Percentiles rank a stretch among this genome's conserved stretches.
phyloP scores from a whole-genome alignment of 2,888 invertebrate genomes.

The Scelioninae gen. 1 region DNA sequence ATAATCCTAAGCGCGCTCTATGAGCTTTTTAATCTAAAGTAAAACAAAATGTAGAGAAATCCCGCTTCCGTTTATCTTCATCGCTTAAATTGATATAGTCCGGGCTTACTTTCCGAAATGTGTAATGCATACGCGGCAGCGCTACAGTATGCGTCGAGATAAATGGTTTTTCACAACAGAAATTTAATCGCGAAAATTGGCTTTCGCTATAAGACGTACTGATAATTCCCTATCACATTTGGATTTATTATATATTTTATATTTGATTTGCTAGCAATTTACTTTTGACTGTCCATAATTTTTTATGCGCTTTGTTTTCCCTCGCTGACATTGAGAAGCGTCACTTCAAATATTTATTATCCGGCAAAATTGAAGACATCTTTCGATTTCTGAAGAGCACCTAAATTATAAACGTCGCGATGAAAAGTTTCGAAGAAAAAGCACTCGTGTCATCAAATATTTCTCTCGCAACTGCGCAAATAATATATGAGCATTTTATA shows the following conservation, averaged over 20 bases:
- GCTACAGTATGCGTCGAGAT: constrained; percentile 41
- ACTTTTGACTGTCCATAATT: no score
- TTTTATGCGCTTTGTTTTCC: no score
- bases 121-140: constrained; percentile 34
- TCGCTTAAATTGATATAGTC: constrained; percentile 65
- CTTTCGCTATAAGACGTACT: constrained; percentile 8
- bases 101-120: constrained; percentile 49
- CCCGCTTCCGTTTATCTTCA: constrained; percentile 65
- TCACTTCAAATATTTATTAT: no score
- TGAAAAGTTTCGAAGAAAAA: constrained; percentile 40
- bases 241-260: neutral
- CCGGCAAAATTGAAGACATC: no score
- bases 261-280: constrained; percentile 6
- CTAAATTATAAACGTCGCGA: constrained; percentile 21
- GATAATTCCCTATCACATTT: constrained; percentile 12
- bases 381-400: constrained; percentile 17
- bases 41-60: constrained; percentile 62
- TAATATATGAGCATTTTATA: constrained; percentile 46
- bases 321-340: no score
- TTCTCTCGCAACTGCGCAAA: constrained; percentile 45
- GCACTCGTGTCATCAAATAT: constrained; percentile 34
- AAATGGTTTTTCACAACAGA: constrained; percentile 49
- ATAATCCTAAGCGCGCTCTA: constrained; percentile 54
- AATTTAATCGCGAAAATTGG: constrained; percentile 61
- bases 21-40: constrained; percentile 65